Conservation (phyloP, 2,888 invertebrate species). For the Liodrosophila aerea region DNA sequence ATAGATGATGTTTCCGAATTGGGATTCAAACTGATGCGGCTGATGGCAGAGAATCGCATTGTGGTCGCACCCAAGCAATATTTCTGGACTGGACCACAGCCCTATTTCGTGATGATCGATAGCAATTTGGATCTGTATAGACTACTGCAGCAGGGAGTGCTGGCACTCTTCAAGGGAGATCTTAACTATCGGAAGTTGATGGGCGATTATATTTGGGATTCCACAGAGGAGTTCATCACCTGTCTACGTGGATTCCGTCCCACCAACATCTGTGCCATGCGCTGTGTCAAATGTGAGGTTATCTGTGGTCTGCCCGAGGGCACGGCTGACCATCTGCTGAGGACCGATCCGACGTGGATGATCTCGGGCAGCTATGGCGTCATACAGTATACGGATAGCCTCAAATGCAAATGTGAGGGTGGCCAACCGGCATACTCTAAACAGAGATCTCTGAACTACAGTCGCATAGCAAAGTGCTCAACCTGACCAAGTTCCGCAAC, state of each 20-base stretch:
- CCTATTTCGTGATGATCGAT: constrained; percentile 89
- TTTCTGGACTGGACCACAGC: constrained; percentile 95
- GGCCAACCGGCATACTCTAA: background rate
- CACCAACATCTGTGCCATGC: constrained; percentile 90
- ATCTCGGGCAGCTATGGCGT: constrained; percentile 91
- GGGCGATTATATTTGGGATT: constrained; percentile 92
- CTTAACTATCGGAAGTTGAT: constrained; percentile 97
- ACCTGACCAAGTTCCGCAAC: no score
- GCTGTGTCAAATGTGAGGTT: constrained; percentile 95
- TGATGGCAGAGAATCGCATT: constrained; percentile 83
- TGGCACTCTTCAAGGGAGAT: constrained; percentile 95
- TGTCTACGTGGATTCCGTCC: constrained; percentile 88
- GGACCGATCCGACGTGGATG: constrained; percentile 89
- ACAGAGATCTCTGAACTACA: no score
- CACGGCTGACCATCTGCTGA: constrained; percentile 84
- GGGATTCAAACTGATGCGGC: constrained; percentile 85
- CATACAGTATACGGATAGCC: constrained; percentile 85
- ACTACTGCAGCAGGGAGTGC: constrained; percentile 86
- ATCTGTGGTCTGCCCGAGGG: constrained; percentile 89
- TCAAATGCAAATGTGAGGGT: constrained; percentile 52
- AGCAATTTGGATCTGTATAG: constrained; percentile 87
- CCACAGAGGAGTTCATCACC: constrained; percentile 86
- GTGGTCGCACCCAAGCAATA: constrained; percentile 84
- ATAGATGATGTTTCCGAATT: constrained; percentile 78
- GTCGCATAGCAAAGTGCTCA: no score